phyloP scores from a whole-genome alignment of 2,113 vertebrate species.

The Clarias gariepinus region DNA sequence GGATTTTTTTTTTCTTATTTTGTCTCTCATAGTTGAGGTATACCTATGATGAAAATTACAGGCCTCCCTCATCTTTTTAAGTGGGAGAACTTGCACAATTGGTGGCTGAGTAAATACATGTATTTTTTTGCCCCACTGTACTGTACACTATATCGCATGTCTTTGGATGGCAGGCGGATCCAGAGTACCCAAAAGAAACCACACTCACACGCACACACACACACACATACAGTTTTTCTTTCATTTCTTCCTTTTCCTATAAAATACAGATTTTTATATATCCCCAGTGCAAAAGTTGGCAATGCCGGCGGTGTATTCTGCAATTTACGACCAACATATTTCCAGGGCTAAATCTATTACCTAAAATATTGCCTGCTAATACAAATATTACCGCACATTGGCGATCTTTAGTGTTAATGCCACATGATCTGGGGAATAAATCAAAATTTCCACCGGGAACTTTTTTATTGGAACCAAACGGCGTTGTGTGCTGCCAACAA shows the following conservation, averaged over 20 bases:
- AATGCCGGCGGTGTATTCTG: neutral
- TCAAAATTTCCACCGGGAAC: conserved; percentile 18
- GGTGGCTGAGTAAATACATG: no score
- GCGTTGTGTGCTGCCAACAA: conserved; percentile 23
- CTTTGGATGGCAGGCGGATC: no score
- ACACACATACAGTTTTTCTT: no score
- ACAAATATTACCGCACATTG: conserved; percentile 1
- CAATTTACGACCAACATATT: neutral
- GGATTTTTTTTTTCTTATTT: no score
- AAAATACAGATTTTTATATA: neutral
- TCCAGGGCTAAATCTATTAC: neutral
- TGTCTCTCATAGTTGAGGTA: no score
- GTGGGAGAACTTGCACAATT: no score
- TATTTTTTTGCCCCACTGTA: no score
- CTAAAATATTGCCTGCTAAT: neutral
- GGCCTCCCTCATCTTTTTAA: no score
- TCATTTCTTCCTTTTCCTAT: neutral
- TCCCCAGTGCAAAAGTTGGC: neutral
- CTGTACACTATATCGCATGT: no score
- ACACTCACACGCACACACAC: no score
- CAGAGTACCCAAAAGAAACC: no score
- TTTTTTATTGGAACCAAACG: conserved; percentile 34
- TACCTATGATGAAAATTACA: no score
- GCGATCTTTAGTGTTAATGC: neutral
- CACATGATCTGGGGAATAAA: neutral